Conservation (phyloP, 2,113 vertebrate species). For the Odontophorus gujanensis region DNA sequence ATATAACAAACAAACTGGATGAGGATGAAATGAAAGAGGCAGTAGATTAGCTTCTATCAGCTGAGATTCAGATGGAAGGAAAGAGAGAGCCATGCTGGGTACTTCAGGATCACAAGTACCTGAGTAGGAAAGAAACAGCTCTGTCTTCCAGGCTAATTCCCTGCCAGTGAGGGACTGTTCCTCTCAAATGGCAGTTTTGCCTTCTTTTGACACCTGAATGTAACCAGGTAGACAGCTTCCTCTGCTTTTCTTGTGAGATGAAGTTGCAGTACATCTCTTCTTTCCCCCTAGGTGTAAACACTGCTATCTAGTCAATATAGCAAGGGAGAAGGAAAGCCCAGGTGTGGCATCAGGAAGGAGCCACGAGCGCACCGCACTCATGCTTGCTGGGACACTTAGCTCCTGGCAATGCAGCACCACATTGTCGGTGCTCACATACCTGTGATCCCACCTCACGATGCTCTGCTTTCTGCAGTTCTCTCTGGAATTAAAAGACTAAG, state of each 20-base stretch:
- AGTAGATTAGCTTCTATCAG: background rate
- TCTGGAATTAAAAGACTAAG: no score
- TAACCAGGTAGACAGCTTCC: background rate
- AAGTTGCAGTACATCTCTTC: background rate
- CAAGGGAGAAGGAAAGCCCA: no score
- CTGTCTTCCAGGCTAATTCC: background rate
- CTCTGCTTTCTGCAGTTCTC: no score
- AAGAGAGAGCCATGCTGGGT: background rate
- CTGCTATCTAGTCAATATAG: no score
- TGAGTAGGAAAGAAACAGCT: background rate
- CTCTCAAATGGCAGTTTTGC: background rate
- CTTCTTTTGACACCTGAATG: background rate
- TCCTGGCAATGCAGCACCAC: no score
- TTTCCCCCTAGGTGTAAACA: background rate
- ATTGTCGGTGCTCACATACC: no score
- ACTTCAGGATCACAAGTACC: background rate
- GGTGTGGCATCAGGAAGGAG: no score
- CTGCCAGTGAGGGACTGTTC: background rate
- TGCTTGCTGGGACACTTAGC: no score
- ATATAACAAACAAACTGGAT: background rate
- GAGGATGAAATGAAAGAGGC: background rate
- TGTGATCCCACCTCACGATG: no score
- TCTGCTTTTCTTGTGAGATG: background rate
- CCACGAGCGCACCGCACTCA: no score
- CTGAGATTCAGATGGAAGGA: slow-evolving; percentile 7